These are phyloP conservation scores for Oreochromis tanganicae DNA, from an alignment of 2,113 vertebrate genomes.

Conservation along the genomic window DNA sequence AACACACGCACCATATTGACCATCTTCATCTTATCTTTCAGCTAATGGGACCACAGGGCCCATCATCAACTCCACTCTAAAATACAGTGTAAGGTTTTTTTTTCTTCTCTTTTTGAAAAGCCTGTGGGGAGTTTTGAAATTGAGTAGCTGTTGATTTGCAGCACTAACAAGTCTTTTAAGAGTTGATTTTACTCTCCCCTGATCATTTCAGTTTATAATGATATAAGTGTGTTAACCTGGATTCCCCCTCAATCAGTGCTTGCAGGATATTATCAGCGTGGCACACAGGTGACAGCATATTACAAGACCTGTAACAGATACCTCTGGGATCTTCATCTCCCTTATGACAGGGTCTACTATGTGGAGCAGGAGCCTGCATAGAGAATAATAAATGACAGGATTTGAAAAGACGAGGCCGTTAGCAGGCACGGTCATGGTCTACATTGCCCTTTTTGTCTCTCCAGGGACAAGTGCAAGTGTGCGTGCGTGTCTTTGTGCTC, in stretches of 20 bases:
- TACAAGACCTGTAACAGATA: slow-evolving; percentile 53
- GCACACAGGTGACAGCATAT: slow-evolving; percentile 59
- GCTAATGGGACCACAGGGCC: slow-evolving; percentile 64
- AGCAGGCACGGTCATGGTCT: slow-evolving; percentile 60
- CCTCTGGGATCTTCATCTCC: slow-evolving; percentile 59
- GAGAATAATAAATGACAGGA: slow-evolving; percentile 66
- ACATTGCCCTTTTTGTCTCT: slow-evolving; percentile 63
- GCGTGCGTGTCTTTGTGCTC: background rate
- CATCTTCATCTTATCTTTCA: slow-evolving; percentile 58
- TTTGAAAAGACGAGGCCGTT: slow-evolving; percentile 62
- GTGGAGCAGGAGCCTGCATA: slow-evolving; percentile 39
- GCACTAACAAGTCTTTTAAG: slow-evolving; percentile 54
- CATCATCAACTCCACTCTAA: slow-evolving; percentile 54
- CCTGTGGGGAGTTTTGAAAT: slow-evolving; percentile 58
- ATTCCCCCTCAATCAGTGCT: slow-evolving; percentile 50
- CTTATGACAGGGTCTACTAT: slow-evolving; percentile 54
- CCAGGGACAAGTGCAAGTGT: slow-evolving; percentile 36
- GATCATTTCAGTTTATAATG: slow-evolving; percentile 22
- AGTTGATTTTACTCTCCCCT: slow-evolving; percentile 27
- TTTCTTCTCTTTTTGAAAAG: background rate
- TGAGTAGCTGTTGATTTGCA: slow-evolving; percentile 63
- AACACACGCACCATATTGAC: slow-evolving; percentile 46
- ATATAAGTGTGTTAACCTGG: slow-evolving; percentile 40
- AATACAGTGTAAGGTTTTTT: slow-evolving; percentile 10
- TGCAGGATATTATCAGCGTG: slow-evolving; percentile 13